phyloP scores from a whole-genome alignment of 2,797 vertebrate species.

The Pantherophis vulpinus region DNA sequence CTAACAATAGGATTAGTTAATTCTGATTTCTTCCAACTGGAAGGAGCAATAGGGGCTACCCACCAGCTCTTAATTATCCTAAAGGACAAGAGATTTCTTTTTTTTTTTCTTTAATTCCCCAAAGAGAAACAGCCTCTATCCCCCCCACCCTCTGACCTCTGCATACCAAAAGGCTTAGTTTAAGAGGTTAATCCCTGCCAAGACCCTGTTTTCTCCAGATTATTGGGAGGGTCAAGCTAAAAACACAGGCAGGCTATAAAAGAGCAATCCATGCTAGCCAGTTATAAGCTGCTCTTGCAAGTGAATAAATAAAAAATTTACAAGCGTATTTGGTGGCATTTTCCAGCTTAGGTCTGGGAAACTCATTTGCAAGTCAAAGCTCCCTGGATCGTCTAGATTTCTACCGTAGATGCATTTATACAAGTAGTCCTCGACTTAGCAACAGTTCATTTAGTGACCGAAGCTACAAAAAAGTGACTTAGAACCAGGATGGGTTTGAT shows the following conservation, averaged over 20 bases:
- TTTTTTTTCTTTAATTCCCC: not conserved
- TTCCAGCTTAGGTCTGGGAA: not conserved
- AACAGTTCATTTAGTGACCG: not conserved
- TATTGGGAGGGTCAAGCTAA: slow-evolving; percentile 1
- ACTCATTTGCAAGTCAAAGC: not conserved
- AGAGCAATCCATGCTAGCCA: not conserved
- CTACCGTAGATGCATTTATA: not conserved
- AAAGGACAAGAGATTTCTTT: too few species aligned
- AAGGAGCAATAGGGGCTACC: not conserved
- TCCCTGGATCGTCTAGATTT: not conserved
- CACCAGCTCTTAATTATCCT: not conserved
- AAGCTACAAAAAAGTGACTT: not conserved
- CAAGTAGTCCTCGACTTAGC: not conserved
- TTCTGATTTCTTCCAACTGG: not conserved
- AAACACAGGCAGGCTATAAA: not conserved
- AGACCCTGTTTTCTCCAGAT: slow-evolving; percentile 29
- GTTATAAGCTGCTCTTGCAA: too few species aligned
- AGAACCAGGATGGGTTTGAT: too few species aligned
- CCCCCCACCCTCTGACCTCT: slow-evolving; percentile 3
- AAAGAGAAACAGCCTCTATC: not conserved
- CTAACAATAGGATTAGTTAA: not conserved
- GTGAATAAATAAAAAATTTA: not conserved
- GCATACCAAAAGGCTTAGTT: slow-evolving; percentile 10
- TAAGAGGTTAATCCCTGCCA: slow-evolving; percentile 27
- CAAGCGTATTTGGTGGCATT: not conserved